These are phyloP conservation scores for Pteronotus mesoamericanus DNA, from an alignment of 2,797 vertebrate genomes.

Conservation along the genomic window DNA sequence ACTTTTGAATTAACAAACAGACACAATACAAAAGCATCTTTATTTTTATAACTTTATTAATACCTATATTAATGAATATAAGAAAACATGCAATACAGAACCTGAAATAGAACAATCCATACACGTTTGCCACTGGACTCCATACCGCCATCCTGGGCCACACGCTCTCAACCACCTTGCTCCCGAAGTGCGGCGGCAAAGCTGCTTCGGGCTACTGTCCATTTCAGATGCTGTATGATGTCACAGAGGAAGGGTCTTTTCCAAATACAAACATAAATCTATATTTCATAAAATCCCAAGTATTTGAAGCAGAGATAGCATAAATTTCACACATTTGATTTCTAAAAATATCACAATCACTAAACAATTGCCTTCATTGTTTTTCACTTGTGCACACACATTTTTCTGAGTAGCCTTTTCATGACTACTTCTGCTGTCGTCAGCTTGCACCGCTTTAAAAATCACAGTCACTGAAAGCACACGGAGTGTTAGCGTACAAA, in stretches of 20 bases:
- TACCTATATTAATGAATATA: constrained; percentile 82
- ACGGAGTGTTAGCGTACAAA: constrained; percentile 1
- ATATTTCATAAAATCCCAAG: constrained; percentile 77
- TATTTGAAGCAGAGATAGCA: constrained; percentile 76
- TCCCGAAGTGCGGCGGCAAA: constrained; percentile 69
- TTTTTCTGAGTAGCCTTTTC: constrained; percentile 53
- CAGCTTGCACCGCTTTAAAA: constrained; percentile 18
- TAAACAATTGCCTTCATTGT: constrained; percentile 37
- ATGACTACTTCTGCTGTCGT: constrained; percentile 21
- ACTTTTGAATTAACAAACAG: not conserved
- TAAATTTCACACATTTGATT: constrained; percentile 78
- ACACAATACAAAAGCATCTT: constrained; percentile 2
- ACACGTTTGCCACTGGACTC: constrained; percentile 75
- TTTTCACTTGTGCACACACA: constrained; percentile 57
- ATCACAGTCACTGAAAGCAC: constrained; percentile 44
- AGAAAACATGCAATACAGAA: constrained; percentile 84
- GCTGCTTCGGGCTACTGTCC: constrained; percentile 70
- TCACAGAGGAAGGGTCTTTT: constrained; percentile 73
- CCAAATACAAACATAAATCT: constrained; percentile 79
- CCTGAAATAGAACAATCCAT: constrained; percentile 79
- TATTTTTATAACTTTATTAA: constrained; percentile 83
- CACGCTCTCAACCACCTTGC: constrained; percentile 49
- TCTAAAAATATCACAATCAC: constrained; percentile 56
- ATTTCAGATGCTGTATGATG: constrained; percentile 77
- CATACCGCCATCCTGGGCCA: constrained; percentile 43